These are phyloP conservation scores for Drosophila suboccidentalis DNA, from an alignment of 2,888 invertebrate species.

Conservation along the genomic window DNA sequence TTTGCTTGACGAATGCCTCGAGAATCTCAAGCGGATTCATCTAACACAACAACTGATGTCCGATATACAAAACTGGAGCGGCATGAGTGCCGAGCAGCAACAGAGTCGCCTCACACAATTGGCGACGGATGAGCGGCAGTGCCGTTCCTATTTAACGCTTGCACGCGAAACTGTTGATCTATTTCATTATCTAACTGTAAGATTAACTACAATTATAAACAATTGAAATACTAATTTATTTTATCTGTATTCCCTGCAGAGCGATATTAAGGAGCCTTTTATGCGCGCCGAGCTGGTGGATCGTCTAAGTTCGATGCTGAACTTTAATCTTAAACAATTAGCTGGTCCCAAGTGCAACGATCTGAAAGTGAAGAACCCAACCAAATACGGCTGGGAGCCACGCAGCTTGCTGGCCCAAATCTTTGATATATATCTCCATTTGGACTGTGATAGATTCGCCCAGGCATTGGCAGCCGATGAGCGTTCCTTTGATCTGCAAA, in stretches of 20 bases:
- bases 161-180: conserved; percentile 98
- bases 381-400: conserved; percentile 99
- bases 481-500: conserved; percentile 96
- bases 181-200: conserved; percentile 96
- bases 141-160: conserved; percentile 95
- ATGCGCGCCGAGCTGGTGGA: conserved; percentile 96
- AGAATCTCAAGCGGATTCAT: conserved; percentile 95
- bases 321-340: conserved; percentile 98
- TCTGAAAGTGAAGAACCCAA: conserved; percentile 95
- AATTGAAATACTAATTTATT: not conserved
- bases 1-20: conserved; percentile 97
- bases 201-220: conserved; percentile 2
- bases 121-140: conserved; percentile 94
- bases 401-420: conserved; percentile 95
- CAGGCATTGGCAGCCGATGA: conserved; percentile 98
- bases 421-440: conserved; percentile 98
- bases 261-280: conserved; percentile 97
- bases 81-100: conserved; percentile 89
- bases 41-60: conserved; percentile 92
- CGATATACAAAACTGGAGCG: conserved; percentile 89
- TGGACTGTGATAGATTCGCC: conserved; percentile 96
- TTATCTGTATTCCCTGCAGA: conserved; percentile 37
- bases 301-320: conserved; percentile 98
- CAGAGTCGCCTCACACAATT: conserved; percentile 92
- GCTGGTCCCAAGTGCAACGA: conserved; percentile 98